Conservation (phyloP, 30 jellyfish, hydroid and myxozoan species). For the Turritopsis rubra region DNA sequence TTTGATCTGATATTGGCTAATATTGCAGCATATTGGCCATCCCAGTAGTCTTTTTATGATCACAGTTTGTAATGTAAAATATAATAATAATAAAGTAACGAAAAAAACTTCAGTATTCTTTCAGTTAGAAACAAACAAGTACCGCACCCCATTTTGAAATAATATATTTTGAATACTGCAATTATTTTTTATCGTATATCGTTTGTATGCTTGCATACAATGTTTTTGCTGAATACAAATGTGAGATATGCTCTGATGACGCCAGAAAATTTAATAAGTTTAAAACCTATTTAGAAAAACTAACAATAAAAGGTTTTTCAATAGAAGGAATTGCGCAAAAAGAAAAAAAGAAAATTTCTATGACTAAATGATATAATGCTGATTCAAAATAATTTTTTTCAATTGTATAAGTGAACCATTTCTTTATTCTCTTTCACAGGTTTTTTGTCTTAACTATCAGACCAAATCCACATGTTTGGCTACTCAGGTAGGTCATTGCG, state of each 20-base stretch:
- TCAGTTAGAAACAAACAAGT: not conserved
- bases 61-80: too few species aligned
- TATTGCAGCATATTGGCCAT: too few species aligned
- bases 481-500: too few species aligned
- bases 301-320: not conserved
- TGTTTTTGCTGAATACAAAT: not conserved
- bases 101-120: not conserved
- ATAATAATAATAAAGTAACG: too few species aligned
- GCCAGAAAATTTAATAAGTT: conserved; percentile 11
- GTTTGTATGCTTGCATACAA: not conserved
- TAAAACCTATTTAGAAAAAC: not conserved
- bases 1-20: too few species aligned
- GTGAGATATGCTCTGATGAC: not conserved
- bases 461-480: too few species aligned
- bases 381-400: not conserved
- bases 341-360: not conserved
- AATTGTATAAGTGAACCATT: conserved; percentile 5
- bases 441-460: too few species aligned
- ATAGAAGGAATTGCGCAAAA: not conserved
- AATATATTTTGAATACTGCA: not conserved
- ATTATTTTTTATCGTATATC: not conserved
- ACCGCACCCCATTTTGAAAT: conserved; percentile 2
- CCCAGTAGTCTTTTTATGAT: too few species aligned
- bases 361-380: not conserved
- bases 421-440: not conserved